Evolutionary conservation across 2,888 invertebrate species (phyloP).

Genomic region (Lathronympha strigana): DNA sequence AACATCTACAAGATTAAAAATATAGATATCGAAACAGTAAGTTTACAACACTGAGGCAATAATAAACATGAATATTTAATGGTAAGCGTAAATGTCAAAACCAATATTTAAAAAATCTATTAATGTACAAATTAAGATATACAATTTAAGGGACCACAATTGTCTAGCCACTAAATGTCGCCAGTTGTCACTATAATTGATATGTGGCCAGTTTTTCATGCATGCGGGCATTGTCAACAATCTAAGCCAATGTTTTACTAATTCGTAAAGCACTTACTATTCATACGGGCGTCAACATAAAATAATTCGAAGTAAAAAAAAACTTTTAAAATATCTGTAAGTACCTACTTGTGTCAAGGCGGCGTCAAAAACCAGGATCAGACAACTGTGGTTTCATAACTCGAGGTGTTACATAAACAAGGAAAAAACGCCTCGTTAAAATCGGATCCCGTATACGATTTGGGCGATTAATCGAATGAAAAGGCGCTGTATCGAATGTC

Average conservation of each 20-base stretch:
- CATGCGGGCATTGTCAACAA: constrained; percentile 73
- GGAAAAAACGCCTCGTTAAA: constrained; percentile 72
- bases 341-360: neutral
- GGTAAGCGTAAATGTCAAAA: constrained; percentile 39
- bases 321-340: constrained; percentile 21
- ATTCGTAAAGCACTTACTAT: constrained; percentile 64
- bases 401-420: constrained; percentile 71
- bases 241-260: constrained; percentile 63
- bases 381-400: constrained; percentile 59
- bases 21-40: neutral
- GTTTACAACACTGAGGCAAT: neutral
- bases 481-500: constrained; percentile 71
- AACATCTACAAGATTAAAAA: neutral
- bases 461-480: constrained; percentile 74
- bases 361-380: neutral
- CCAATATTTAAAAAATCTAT: no score
- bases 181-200: constrained; percentile 77
- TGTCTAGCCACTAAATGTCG: constrained; percentile 70
- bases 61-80: neutral
- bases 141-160: constrained; percentile 70
- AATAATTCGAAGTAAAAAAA: constrained; percentile 44
- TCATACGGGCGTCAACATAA: constrained; percentile 66
- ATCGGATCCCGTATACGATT: constrained; percentile 70
- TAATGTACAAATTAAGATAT: constrained; percentile 70
- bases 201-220: constrained; percentile 71